Evolutionary conservation across 1,140 invertebrate species (phyloP).

Genomic region (Zaprionus inermis): DNA sequence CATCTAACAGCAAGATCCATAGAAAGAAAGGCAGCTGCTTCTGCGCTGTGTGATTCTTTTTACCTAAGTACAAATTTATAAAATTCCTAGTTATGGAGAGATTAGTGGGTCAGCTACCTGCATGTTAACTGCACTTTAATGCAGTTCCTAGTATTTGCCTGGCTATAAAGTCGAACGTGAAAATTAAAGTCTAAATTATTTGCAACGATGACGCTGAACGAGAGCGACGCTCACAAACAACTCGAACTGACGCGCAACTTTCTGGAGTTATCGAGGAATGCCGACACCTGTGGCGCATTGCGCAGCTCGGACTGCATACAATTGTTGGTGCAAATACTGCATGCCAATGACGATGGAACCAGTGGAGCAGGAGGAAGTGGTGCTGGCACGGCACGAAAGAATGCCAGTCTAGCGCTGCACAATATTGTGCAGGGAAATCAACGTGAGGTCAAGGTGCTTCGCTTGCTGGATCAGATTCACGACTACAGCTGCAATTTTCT

Average conservation of each 20-base stretch:
- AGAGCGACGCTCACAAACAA: slow-evolving; percentile 86
- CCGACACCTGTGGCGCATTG: slow-evolving; percentile 96
- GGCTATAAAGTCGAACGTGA: background rate
- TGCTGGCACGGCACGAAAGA: slow-evolving; percentile 85
- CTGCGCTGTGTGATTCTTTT: slow-evolving; percentile 33
- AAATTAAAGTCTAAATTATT: slow-evolving; percentile 24
- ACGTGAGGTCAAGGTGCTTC: slow-evolving; percentile 93
- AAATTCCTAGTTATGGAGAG: slow-evolving; percentile 4
- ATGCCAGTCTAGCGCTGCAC: slow-evolving; percentile 91
- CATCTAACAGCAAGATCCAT: slow-evolving; percentile 16
- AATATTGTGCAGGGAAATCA: slow-evolving; percentile 96
- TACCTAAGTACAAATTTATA: slow-evolving; percentile 12
- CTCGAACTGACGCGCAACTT: slow-evolving; percentile 94
- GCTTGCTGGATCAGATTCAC: slow-evolving; percentile 92
- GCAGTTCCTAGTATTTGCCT: slow-evolving; percentile 27
- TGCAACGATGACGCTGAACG: slow-evolving; percentile 63
- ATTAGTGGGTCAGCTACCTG: slow-evolving; percentile 26
- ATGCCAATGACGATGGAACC: slow-evolving; percentile 86
- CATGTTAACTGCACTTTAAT: slow-evolving; percentile 13
- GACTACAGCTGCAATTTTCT: slow-evolving; percentile 89
- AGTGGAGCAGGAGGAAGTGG: slow-evolving; percentile 13
- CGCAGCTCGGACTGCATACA: slow-evolving; percentile 96
- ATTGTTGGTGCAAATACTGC: slow-evolving; percentile 95
- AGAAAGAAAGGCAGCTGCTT: slow-evolving; percentile 43
- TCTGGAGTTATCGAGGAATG: slow-evolving; percentile 94